Evolutionary conservation across 2,888 invertebrate species (phyloP).

Genomic region (Lymantria monacha): DNA sequence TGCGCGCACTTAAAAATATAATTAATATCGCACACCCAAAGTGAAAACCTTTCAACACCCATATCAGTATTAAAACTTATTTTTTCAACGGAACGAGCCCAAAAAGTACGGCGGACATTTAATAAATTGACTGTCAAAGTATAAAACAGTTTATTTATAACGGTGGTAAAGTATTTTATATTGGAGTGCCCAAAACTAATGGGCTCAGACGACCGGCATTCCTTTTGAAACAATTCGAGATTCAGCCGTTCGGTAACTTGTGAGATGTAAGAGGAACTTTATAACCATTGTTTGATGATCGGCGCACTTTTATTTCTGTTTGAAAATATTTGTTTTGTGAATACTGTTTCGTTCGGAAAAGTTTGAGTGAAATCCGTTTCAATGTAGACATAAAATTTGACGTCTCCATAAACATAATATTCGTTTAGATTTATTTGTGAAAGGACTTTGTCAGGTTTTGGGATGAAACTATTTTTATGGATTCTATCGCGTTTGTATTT

Average conservation of each 20-base stretch:
- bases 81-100: slow-evolving; percentile 9
- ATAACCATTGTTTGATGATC: slow-evolving; percentile 8
- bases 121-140: slow-evolving; percentile 38
- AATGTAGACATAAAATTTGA: not conserved
- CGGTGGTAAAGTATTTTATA: slow-evolving; percentile 32
- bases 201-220: slow-evolving; percentile 41
- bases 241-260: slow-evolving; percentile 23
- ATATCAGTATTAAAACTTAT: slow-evolving; percentile 4
- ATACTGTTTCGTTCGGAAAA: not conserved
- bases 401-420: not conserved
- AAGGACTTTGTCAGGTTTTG: no score
- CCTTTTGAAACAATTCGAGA: slow-evolving; percentile 42
- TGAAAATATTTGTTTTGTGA: not conserved
- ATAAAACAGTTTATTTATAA: slow-evolving; percentile 39
- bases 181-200: slow-evolving; percentile 37
- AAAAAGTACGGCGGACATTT: slow-evolving; percentile 26
- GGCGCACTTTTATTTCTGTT: slow-evolving; percentile 1
- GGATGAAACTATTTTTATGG: no score
- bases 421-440: not conserved
- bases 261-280: slow-evolving; percentile 26
- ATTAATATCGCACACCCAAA: not conserved
- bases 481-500: no score
- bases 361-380: not conserved
- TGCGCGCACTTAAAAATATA: not conserved
- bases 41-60: not conserved